These are phyloP conservation scores for Talpa occidentalis DNA, from an alignment of 2,113 vertebrate genomes.

Conservation along the genomic window DNA sequence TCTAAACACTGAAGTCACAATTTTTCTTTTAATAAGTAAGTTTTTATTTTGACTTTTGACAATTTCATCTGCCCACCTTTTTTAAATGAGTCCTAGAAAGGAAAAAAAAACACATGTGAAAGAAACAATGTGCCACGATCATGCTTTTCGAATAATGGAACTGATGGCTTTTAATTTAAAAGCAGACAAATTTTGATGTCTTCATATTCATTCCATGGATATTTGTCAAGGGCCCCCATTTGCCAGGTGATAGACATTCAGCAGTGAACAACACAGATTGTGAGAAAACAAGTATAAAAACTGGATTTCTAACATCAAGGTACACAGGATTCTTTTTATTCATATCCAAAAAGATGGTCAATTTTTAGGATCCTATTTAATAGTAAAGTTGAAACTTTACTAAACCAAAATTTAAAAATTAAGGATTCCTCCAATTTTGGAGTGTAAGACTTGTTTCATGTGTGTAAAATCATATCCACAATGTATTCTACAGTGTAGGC, in stretches of 20 bases:
- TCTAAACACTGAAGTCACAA: background rate
- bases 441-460: background rate
- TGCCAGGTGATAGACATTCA: background rate
- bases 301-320: background rate
- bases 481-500: background rate
- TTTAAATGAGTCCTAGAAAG: background rate
- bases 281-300: background rate
- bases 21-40: conserved; percentile 26
- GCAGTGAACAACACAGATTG: background rate
- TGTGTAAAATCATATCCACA: background rate
- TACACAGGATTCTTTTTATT: conserved; percentile 1
- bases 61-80: background rate
- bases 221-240: background rate
- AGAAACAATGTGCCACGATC: background rate
- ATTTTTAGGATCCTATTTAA: conserved; percentile 36
- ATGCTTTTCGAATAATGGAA: background rate
- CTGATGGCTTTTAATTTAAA: conserved; percentile 3
- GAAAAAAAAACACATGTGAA: background rate
- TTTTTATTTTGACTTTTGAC: conserved; percentile 31
- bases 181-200: background rate
- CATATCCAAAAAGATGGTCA: background rate
- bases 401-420: conserved; percentile 29
- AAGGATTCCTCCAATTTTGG: background rate
- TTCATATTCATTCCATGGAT: background rate
- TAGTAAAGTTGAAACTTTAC: conserved; percentile 4